Percentiles rank a stretch among this genome's conserved stretches.
These are phyloP conservation scores for Isichthys henryi DNA, from an alignment of 2,113 vertebrate genomes.

Conservation along the genomic window DNA sequence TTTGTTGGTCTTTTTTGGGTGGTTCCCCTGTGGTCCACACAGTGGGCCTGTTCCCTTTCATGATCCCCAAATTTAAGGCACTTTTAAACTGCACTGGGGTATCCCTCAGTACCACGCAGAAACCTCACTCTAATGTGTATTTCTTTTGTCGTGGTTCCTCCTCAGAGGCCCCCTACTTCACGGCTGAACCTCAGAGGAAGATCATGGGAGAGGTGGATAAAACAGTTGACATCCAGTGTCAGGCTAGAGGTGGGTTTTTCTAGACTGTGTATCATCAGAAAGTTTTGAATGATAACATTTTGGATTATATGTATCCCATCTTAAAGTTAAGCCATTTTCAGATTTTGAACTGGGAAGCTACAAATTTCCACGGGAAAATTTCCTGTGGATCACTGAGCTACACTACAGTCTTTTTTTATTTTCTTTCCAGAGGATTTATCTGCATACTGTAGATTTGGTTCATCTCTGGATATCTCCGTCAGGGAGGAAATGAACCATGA, in stretches of 20 bases:
- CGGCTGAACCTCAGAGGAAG: constrained; percentile 61
- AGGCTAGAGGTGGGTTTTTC: constrained; percentile 70
- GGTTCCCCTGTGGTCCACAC: not conserved
- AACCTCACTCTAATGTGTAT: not conserved
- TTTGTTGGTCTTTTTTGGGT: not conserved
- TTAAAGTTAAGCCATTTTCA: not conserved
- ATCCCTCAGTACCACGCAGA: not conserved
- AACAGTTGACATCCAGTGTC: constrained; percentile 74
- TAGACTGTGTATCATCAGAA: not conserved
- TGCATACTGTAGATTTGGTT: not conserved
- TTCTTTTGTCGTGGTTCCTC: constrained; percentile 9
- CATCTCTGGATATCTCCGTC: not conserved
- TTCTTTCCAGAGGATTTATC: not conserved
- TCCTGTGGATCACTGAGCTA: not conserved
- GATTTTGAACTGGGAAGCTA: not conserved
- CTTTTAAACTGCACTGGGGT: not conserved
- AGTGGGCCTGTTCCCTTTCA: not conserved
- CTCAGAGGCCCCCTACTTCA: constrained; percentile 78
- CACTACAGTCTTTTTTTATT: not conserved
- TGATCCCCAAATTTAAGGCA: not conserved
- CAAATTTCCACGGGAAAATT: not conserved
- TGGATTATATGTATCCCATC: not conserved
- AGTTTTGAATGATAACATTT: not conserved
- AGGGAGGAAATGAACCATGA: not conserved
- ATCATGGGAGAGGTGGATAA: constrained; percentile 71